These are phyloP conservation scores for Papilio polyxenes DNA, from an alignment of 1,140 invertebrate species.

Conservation along the genomic window DNA sequence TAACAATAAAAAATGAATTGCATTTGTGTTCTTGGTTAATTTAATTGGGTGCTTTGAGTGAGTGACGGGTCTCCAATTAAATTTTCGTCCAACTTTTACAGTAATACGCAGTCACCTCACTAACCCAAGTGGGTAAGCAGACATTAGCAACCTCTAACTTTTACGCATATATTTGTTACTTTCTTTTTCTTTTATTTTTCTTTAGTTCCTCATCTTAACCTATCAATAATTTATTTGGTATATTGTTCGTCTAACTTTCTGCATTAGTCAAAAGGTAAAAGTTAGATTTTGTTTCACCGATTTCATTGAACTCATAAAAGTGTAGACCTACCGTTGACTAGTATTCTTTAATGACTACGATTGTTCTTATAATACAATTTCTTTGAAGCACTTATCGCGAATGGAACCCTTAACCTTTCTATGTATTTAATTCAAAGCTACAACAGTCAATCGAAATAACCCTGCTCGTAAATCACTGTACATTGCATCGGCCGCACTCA, in stretches of 20 bases:
- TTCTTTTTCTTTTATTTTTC: neutral
- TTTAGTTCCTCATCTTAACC: neutral
- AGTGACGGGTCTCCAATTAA: conserved; percentile 18
- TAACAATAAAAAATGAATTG: conserved; percentile 67
- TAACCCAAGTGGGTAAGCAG: conserved; percentile 71
- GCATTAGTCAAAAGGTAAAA: conserved; percentile 42
- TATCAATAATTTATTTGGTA: neutral
- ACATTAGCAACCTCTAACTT: neutral
- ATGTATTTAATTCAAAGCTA: conserved; percentile 32
- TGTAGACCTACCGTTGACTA: neutral
- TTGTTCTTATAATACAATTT: conserved; percentile 22
- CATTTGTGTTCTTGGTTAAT: conserved; percentile 73
- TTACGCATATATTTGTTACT: neutral
- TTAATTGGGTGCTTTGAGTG: conserved; percentile 74
- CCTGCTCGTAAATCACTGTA: conserved; percentile 33
- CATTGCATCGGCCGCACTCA: conserved; percentile 32
- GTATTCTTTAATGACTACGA: neutral
- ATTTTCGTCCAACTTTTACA: too few species aligned
- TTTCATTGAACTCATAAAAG: neutral
- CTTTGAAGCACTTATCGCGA: conserved; percentile 12
- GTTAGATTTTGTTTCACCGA: conserved; percentile 41
- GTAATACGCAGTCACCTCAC: conserved; percentile 51
- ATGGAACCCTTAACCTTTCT: conserved; percentile 32
- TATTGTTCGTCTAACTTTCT: neutral
- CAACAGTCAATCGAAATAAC: conserved; percentile 33